phyloP scores from a whole-genome alignment of 2,888 invertebrate species.

The Aquatica leii region DNA sequence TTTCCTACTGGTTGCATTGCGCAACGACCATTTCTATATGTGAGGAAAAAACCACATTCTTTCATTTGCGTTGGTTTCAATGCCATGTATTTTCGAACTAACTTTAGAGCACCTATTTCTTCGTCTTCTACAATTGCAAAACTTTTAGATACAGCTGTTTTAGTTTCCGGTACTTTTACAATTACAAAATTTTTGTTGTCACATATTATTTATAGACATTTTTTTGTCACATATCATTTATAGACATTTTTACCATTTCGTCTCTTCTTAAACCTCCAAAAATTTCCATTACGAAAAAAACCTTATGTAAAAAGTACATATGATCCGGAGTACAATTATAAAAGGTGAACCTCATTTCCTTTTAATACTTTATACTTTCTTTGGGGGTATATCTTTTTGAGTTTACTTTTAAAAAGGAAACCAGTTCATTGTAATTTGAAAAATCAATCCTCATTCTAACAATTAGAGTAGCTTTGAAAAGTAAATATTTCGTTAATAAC shows the following conservation, averaged over 20 bases:
- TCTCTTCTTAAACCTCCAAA: constrained; percentile 25
- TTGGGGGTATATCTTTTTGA: constrained; percentile 36
- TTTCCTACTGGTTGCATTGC: constrained; percentile 18
- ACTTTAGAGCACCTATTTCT: constrained; percentile 12
- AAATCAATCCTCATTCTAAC: constrained; percentile 36
- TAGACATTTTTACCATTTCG: constrained; percentile 28
- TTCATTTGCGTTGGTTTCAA: neutral
- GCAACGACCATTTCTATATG: constrained; percentile 17
- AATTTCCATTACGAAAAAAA: constrained; percentile 34
- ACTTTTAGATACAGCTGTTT: constrained; percentile 25
- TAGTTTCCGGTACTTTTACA: constrained; percentile 32
- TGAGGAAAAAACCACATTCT: constrained; percentile 20
- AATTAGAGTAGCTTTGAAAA: constrained; percentile 33
- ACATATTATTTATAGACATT: constrained; percentile 31
- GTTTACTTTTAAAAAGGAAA: constrained; percentile 37
- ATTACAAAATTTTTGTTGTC: constrained; percentile 35
- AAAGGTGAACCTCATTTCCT: constrained; percentile 35
- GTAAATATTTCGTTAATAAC: constrained; percentile 33
- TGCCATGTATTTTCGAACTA: too few species aligned
- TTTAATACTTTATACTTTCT: constrained; percentile 40
- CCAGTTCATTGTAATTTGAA: constrained; percentile 26
- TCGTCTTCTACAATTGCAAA: constrained; percentile 39
- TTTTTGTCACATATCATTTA: constrained; percentile 32
- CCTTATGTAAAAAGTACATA: constrained; percentile 29
- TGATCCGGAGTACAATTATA: constrained; percentile 37